Percentiles rank a stretch among this genome's conserved stretches.
phyloP scores from a whole-genome alignment of 2,888 invertebrate genomes.

The Halictus ligatus region DNA sequence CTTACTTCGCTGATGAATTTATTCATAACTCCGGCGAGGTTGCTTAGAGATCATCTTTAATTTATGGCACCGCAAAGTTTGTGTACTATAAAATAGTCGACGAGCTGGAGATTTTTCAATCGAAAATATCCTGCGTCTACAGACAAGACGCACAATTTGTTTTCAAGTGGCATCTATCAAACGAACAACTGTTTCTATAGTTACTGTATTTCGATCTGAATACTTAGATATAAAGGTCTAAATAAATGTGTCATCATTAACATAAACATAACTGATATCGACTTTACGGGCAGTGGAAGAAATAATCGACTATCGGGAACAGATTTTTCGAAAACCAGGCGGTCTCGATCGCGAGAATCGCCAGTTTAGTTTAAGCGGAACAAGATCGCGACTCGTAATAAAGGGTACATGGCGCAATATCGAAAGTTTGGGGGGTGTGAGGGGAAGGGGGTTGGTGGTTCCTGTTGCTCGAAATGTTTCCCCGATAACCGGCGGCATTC shows the following conservation, averaged over 20 bases:
- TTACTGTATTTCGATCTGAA: neutral
- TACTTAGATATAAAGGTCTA: too few relatives aligned
- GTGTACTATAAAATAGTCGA: neutral
- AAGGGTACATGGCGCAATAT: conserved; percentile 67
- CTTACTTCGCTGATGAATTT: conserved; percentile 15
- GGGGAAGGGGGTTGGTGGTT: conserved; percentile 24
- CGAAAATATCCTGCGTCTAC: neutral
- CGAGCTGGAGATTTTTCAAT: neutral
- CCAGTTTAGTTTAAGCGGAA: conserved; percentile 15
- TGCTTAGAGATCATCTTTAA: neutral
- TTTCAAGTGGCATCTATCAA: neutral
- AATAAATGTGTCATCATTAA: neutral
- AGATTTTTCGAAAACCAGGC: neutral
- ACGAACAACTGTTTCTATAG: neutral
- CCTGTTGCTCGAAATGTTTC: conserved; percentile 51
- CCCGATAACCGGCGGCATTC: conserved; percentile 53
- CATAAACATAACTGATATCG: too few relatives aligned
- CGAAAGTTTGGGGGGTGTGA: conserved; percentile 38
- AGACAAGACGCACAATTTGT: neutral
- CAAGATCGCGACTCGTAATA: conserved; percentile 69
- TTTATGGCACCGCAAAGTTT: neutral
- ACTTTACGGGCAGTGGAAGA: too few relatives aligned
- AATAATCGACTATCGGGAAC: neutral
- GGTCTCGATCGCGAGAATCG: conserved; percentile 7
- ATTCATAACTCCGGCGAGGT: neutral